phyloP scores from a whole-genome alignment of 2,113 vertebrate species.

The Pandion haliaetus region DNA sequence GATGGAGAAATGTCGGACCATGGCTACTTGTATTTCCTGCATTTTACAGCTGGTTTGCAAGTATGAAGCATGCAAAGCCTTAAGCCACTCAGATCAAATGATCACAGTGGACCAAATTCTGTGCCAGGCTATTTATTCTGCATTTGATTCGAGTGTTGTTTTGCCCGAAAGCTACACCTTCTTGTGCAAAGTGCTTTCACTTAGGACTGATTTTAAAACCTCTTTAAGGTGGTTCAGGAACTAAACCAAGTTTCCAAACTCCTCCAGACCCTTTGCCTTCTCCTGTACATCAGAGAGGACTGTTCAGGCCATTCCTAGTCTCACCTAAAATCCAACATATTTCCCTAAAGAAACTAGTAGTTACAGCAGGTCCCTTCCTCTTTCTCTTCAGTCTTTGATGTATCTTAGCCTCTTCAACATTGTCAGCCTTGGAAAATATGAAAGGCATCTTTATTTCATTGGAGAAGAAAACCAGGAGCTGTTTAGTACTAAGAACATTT shows the following conservation, averaged over 20 bases:
- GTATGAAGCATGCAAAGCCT: not conserved
- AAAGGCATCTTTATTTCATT: not conserved
- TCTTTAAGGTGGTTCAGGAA: not conserved
- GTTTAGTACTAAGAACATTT: not conserved
- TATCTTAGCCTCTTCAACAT: not conserved
- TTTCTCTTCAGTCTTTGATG: not conserved
- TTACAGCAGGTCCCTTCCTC: not conserved
- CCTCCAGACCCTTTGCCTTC: not conserved
- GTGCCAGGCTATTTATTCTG: conserved; percentile 7
- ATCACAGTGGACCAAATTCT: conserved; percentile 12
- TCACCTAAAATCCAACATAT: not conserved
- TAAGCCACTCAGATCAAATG: conserved; percentile 38
- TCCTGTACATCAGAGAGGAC: not conserved
- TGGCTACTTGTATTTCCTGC: conserved; percentile 47
- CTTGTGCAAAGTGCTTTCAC: not conserved
- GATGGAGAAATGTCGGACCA: conserved; percentile 33
- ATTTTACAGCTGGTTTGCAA: conserved; percentile 52
- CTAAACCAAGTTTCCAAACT: not conserved
- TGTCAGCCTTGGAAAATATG: not conserved
- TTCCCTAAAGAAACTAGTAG: not conserved
- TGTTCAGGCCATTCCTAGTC: not conserved
- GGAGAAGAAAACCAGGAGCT: not conserved
- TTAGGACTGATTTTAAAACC: not conserved
- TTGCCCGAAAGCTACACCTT: conserved; percentile 19
- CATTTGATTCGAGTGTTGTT: conserved; percentile 20